A percentile compares a stretch with the other conserved stretches of the same genome.
Evolutionary conservation across 2,888 invertebrate genomes (phyloP).

Genomic region (Megastigmus dorsalis): DNA sequence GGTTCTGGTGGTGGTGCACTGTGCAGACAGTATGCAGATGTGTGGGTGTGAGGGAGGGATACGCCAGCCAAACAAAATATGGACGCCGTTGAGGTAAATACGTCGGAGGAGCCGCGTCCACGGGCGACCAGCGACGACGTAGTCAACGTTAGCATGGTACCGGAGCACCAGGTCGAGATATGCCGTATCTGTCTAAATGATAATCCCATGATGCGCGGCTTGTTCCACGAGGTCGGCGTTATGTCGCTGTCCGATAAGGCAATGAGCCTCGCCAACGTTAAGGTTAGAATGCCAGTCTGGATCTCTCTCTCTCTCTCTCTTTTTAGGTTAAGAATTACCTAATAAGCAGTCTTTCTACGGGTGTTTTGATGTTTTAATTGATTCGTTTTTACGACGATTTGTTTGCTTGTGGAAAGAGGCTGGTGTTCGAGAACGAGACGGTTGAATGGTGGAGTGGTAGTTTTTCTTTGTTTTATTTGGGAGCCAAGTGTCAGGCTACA

Average conservation of each 20-base stretch:
- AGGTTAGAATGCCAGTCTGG: slow-evolving; percentile 71
- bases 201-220: slow-evolving; percentile 66
- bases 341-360: not conserved
- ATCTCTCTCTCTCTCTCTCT: no score
- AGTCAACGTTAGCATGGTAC: not conserved
- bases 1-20: no score
- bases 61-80: slow-evolving; percentile 69
- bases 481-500: no score
- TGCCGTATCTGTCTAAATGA: slow-evolving; percentile 69
- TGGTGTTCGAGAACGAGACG: no score
- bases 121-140: slow-evolving; percentile 34
- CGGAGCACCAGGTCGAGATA: slow-evolving; percentile 58
- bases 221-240: slow-evolving; percentile 65
- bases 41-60: no score
- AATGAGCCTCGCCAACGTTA: slow-evolving; percentile 71
- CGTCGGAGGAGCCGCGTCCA: slow-evolving; percentile 63
- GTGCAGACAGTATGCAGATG: no score
- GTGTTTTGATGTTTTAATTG: not conserved
- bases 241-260: slow-evolving; percentile 67
- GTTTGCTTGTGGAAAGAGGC: not conserved
- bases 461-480: no score
- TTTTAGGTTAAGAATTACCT: no score
- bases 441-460: no score
- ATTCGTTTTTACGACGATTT: not conserved
- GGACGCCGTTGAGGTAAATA: slow-evolving; percentile 71